Conservation (phyloP, 2,113 vertebrate genomes). For the Rhinogobius similis region DNA sequence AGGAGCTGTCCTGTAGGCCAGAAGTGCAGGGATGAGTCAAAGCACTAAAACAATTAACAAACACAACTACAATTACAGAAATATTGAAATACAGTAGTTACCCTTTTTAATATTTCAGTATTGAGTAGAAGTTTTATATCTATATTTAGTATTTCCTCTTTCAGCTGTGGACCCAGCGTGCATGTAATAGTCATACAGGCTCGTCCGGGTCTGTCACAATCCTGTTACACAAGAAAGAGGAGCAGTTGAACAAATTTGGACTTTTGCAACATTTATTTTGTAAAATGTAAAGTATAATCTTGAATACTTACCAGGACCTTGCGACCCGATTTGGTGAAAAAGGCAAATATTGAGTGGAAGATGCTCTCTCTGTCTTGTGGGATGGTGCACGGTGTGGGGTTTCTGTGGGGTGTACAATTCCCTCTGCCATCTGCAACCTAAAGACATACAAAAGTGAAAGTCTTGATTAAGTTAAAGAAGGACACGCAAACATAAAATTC, state of each 20-base stretch:
- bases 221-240: conserved; percentile 73
- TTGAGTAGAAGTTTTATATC: conserved; percentile 90
- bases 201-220: conserved; percentile 88
- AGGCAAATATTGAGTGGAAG: conserved; percentile 96
- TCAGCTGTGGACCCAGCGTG: conserved; percentile 84
- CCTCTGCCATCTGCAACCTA: conserved; percentile 90
- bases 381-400: conserved; percentile 87
- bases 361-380: conserved; percentile 93
- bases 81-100: conserved; percentile 45
- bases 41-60: background rate
- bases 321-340: conserved; percentile 96
- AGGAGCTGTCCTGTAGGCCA: conserved; percentile 88
- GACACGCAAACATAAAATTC: background rate
- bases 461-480: no score
- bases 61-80: background rate
- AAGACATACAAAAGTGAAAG: no score
- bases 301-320: conserved; percentile 89
- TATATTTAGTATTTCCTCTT: conserved; percentile 87
- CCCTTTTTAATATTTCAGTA: conserved; percentile 94
- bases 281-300: conserved; percentile 1
- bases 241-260: conserved; percentile 14
- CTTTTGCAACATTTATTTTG: background rate
- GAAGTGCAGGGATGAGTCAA: background rate
- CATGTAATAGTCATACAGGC: conserved; percentile 88
- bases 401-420: conserved; percentile 88